phyloP scores from a whole-genome alignment of 2,113 vertebrate genomes.

The Gracilinanus agilis region DNA sequence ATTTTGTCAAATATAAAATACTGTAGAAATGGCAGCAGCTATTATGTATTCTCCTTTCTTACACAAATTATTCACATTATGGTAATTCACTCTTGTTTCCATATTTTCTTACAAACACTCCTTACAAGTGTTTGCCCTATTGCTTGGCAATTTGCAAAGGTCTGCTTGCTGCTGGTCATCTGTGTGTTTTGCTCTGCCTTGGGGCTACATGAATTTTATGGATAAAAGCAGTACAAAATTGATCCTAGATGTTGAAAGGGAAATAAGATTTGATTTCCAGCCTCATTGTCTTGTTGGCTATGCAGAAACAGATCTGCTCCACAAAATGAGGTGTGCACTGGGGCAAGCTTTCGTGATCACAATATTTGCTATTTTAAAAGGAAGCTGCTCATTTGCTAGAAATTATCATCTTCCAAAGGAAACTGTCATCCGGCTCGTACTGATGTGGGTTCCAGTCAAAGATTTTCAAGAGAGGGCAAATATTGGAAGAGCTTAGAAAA shows the following conservation, averaged over 20 bases:
- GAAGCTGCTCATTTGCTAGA: background rate
- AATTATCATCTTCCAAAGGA: background rate
- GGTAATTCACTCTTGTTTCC: background rate
- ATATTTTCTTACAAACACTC: background rate
- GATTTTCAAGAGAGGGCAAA: background rate
- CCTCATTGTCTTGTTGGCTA: background rate
- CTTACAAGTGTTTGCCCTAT: background rate
- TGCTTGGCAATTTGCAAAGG: conserved; percentile 4
- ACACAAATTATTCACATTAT: background rate
- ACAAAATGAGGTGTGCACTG: background rate
- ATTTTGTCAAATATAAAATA: background rate
- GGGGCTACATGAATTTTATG: background rate
- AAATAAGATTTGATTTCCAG: background rate
- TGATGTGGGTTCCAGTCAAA: background rate
- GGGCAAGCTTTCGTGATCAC: background rate
- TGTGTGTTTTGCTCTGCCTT: background rate
- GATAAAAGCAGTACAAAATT: background rate
- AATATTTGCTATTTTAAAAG: background rate
- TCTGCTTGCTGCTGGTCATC: background rate
- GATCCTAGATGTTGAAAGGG: background rate
- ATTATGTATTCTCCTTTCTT: background rate
- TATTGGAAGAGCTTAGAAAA: background rate
- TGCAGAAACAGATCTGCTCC: background rate
- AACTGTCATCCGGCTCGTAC: background rate
- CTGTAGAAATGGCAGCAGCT: background rate